Evolutionary conservation across 1,140 invertebrate species (phyloP).

Genomic region (Drosophila teissieri): DNA sequence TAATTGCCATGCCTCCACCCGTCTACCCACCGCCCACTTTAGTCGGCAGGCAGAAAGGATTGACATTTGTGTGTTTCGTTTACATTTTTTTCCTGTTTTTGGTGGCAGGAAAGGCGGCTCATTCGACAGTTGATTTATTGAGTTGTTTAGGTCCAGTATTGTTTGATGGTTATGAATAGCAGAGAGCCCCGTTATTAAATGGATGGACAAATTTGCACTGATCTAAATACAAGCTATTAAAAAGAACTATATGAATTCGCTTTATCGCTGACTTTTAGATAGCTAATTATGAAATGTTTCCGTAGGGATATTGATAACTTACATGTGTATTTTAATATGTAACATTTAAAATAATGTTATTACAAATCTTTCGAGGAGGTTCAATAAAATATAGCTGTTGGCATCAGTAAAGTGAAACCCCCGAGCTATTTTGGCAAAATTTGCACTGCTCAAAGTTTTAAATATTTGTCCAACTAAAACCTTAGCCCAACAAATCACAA

Average conservation of each 20-base stretch:
- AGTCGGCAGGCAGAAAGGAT: conserved; percentile 35
- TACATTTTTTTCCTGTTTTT: conserved; percentile 25
- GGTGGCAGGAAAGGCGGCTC: conserved; percentile 21
- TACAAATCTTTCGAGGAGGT: too few relatives aligned
- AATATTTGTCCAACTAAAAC: conserved; percentile 39
- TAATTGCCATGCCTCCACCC: conserved; percentile 17
- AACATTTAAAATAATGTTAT: too few relatives aligned
- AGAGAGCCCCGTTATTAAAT: neutral
- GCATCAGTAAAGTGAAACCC: too few relatives aligned
- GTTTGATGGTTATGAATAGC: conserved; percentile 3
- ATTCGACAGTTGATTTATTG: conserved; percentile 69
- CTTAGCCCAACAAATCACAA: conserved; percentile 61
- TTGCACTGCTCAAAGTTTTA: neutral
- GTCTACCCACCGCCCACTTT: neutral
- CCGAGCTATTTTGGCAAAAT: too few relatives aligned
- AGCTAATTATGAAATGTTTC: neutral
- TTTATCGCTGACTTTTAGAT: neutral
- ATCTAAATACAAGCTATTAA: too few relatives aligned
- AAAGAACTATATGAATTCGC: too few relatives aligned
- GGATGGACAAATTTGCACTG: neutral
- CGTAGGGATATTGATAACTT: too few relatives aligned
- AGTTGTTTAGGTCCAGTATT: conserved; percentile 38
- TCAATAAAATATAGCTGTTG: too few relatives aligned
- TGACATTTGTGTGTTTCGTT: conserved; percentile 49
- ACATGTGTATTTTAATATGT: too few relatives aligned